phyloP scores from a whole-genome alignment of 2,888 invertebrate species.

The Drosophila leonis region DNA sequence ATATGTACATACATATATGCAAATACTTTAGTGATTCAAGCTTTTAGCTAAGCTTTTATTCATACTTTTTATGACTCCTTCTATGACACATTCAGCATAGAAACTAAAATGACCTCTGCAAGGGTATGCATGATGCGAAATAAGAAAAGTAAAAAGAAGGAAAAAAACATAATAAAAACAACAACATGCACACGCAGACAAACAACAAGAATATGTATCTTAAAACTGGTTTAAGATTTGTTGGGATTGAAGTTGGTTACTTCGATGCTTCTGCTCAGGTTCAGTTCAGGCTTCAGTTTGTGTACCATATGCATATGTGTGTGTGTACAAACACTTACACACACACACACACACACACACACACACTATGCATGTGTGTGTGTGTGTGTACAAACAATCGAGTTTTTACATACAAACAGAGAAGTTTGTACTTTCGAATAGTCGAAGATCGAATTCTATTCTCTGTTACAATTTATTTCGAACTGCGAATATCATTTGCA shows the following conservation, averaged over 20 bases:
- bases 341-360: slow-evolving; percentile 5
- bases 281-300: slow-evolving; percentile 40
- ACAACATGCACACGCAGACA: slow-evolving; percentile 46
- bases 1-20: too few relatives aligned
- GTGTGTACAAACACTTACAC: slow-evolving; percentile 36
- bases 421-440: slow-evolving; percentile 71
- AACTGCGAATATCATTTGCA: slow-evolving; percentile 47
- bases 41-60: background rate
- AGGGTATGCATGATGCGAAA: slow-evolving; percentile 61
- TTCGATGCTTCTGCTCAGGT: slow-evolving; percentile 53
- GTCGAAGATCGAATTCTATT: slow-evolving; percentile 55
- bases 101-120: background rate
- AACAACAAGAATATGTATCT: slow-evolving; percentile 72
- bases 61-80: background rate
- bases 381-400: slow-evolving; percentile 43
- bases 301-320: slow-evolving; percentile 24
- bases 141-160: slow-evolving; percentile 48
- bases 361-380: background rate
- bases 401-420: slow-evolving; percentile 43
- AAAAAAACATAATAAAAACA: slow-evolving; percentile 23
- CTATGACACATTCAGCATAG: background rate
- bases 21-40: too few relatives aligned
- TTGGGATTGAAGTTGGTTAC: slow-evolving; percentile 71
- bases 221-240: slow-evolving; percentile 78
- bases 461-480: slow-evolving; percentile 17